A percentile compares a stretch with the other conserved stretches of the same genome.
These are phyloP conservation scores for Caerostris extrusa DNA, from an alignment of 1,140 invertebrate genomes.

Conservation along the genomic window DNA sequence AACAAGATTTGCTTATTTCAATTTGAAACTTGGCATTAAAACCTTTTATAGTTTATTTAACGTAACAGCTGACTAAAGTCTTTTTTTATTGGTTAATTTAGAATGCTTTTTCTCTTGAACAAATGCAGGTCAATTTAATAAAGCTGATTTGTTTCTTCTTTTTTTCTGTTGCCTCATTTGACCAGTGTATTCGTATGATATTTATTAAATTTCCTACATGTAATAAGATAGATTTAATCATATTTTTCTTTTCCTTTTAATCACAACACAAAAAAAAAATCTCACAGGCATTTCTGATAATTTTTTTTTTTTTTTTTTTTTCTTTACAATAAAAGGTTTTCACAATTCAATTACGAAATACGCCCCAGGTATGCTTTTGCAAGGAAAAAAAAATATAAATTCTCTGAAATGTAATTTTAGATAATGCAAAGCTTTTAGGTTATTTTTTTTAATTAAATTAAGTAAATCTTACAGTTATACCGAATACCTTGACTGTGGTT, in stretches of 20 bases:
- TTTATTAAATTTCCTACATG: not conserved
- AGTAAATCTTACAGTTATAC: not conserved
- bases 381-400: not conserved
- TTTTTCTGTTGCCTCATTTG: too few species aligned
- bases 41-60: too few species aligned
- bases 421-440: not conserved
- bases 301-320: constrained; percentile 15
- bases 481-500: not conserved
- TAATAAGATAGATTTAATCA: not conserved
- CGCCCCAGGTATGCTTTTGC: not conserved
- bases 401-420: not conserved
- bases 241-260: not conserved
- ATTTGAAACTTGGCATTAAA: too few species aligned
- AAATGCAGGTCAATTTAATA: too few species aligned
- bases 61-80: too few species aligned
- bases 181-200: not conserved
- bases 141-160: too few species aligned
- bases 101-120: too few species aligned
- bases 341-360: constrained; percentile 52
- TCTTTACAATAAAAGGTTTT: constrained; percentile 38
- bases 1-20: too few species aligned
- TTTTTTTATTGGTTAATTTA: too few species aligned
- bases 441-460: constrained; percentile 8
- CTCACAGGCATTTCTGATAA: not conserved
- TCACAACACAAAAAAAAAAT: not conserved